A percentile compares a stretch with the other conserved stretches of the same genome.
These are phyloP conservation scores for Mustelus asterias DNA, from an alignment of 2,113 vertebrate species.

Conservation along the genomic window DNA sequence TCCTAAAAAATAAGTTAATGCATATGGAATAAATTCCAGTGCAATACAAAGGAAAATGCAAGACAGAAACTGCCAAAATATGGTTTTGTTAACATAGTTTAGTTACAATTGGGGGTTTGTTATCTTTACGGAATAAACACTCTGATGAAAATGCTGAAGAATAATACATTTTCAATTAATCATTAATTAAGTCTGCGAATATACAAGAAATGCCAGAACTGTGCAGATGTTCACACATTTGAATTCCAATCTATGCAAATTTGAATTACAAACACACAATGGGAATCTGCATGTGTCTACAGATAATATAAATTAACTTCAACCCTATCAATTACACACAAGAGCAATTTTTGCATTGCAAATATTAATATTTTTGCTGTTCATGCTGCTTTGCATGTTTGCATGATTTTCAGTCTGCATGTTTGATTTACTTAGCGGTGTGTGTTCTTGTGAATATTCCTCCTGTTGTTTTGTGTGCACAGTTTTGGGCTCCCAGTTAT, in stretches of 20 bases:
- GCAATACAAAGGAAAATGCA: neutral
- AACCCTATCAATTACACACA: neutral
- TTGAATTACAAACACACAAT: neutral
- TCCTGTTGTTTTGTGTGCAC: neutral
- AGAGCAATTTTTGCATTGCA: neutral
- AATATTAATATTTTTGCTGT: neutral
- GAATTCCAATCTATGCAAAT: conserved; percentile 2
- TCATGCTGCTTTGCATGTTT: neutral
- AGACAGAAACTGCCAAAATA: neutral
- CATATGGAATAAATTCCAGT: neutral
- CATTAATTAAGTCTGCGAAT: neutral
- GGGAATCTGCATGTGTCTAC: neutral
- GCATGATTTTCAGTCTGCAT: neutral
- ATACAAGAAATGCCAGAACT: neutral
- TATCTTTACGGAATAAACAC: neutral
- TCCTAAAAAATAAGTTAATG: neutral
- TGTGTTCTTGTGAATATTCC: neutral
- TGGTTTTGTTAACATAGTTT: conserved; percentile 13
- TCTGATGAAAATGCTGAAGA: neutral
- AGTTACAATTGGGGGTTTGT: neutral
- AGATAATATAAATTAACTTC: conserved; percentile 17
- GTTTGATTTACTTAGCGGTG: neutral
- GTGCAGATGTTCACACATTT: conserved; percentile 11
- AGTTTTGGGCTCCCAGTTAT: neutral
- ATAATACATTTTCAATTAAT: conserved; percentile 7